Evolutionary conservation across 2,113 vertebrate species (phyloP).

Genomic region (Serilophus lunatus): DNA sequence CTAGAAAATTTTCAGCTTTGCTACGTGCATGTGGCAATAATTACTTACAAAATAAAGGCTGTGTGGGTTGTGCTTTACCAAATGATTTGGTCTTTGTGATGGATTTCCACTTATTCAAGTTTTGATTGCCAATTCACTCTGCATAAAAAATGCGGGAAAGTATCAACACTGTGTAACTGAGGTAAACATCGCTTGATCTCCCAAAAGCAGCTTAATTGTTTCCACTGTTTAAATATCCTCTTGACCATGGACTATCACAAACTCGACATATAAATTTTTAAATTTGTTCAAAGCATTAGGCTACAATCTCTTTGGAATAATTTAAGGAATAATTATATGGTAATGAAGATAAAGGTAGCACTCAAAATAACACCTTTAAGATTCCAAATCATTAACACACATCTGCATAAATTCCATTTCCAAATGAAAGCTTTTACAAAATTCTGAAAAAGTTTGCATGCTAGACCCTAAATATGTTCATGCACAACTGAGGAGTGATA

Average conservation of each 20-base stretch:
- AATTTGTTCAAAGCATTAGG: not conserved
- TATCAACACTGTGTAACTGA: slow-evolving; percentile 1
- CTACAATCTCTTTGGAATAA: slow-evolving; percentile 3
- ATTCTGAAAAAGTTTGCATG: not conserved
- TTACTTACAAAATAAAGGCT: not conserved
- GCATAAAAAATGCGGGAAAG: not conserved
- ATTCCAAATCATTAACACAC: not conserved
- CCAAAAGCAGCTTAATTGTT: slow-evolving; percentile 30
- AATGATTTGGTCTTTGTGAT: slow-evolving; percentile 30
- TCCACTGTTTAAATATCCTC: slow-evolving; percentile 3
- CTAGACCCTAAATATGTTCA: not conserved
- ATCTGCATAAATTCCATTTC: not conserved
- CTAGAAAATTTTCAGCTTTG: not conserved
- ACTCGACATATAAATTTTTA: not conserved
- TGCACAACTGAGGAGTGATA: not conserved
- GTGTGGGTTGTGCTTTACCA: not conserved
- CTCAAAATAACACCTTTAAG: slow-evolving; percentile 22
- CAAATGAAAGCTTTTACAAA: not conserved
- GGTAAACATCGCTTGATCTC: slow-evolving; percentile 4
- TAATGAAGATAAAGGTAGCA: slow-evolving; percentile 28
- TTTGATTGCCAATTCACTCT: slow-evolving; percentile 46
- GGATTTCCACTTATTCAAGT: not conserved
- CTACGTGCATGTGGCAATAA: not conserved
- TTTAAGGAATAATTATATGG: slow-evolving; percentile 22
- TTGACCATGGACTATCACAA: not conserved